A percentile compares a stretch with the other conserved stretches of the same genome.
Conservation (phyloP, 2,113 vertebrate species). For the Engystomops pustulosus region DNA sequence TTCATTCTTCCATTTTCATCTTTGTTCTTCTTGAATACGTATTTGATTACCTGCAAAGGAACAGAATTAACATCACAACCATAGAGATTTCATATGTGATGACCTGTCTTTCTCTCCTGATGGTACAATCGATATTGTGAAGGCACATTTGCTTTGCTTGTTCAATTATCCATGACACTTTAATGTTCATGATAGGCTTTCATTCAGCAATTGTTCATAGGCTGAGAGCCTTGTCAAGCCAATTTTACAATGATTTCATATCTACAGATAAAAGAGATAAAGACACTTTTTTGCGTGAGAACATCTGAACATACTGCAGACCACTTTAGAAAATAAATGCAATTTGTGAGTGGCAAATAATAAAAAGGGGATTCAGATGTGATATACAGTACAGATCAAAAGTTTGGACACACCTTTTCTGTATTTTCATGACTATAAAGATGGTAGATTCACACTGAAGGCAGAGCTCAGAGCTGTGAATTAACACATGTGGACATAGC, state of each 20-base stretch:
- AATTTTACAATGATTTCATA: slow-evolving; percentile 48
- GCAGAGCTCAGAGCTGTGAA: no score
- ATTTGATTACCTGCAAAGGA: slow-evolving; percentile 53
- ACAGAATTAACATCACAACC: slow-evolving; percentile 46
- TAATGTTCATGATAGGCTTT: slow-evolving; percentile 52
- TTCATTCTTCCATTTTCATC: slow-evolving; percentile 44
- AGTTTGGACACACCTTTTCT: no score
- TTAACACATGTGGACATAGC: no score
- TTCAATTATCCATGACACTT: slow-evolving; percentile 54
- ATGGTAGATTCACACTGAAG: no score
- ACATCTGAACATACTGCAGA: not conserved
- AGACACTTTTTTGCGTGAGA: slow-evolving; percentile 14
- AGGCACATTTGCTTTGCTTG: slow-evolving; percentile 52
- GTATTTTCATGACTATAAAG: no score
- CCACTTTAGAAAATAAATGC: not conserved
- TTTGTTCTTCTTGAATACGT: slow-evolving; percentile 47
- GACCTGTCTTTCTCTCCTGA: slow-evolving; percentile 24
- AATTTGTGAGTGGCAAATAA: no score
- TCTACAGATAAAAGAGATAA: slow-evolving; percentile 13
- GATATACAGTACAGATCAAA: no score
- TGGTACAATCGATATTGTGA: slow-evolving; percentile 45
- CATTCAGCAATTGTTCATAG: slow-evolving; percentile 10
- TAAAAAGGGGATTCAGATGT: no score
- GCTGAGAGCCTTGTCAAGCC: slow-evolving; percentile 30
- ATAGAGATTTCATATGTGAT: slow-evolving; percentile 37